Evolutionary conservation across 2,888 invertebrate genomes (phyloP).

Genomic region (Lasioglossum calceatum): DNA sequence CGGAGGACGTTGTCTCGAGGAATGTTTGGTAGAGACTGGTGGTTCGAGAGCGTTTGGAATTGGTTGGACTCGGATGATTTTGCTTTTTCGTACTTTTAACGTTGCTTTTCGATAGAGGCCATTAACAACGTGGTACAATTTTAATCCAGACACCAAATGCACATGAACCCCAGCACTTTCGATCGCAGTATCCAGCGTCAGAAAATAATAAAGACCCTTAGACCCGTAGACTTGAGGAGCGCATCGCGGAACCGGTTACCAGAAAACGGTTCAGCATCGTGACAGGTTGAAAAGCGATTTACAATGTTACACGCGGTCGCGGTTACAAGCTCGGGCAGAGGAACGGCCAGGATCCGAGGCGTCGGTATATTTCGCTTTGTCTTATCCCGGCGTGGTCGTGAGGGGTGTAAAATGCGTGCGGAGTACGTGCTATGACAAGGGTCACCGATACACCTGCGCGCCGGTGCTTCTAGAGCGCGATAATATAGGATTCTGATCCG

Average conservation of each 20-base stretch:
- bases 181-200: not conserved
- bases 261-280: conserved; percentile 26
- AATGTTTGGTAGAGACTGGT: not conserved
- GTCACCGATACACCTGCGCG: conserved; percentile 75
- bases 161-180: too few species aligned
- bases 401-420: conserved; percentile 55
- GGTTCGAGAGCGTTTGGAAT: not conserved
- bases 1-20: not conserved
- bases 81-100: too few species aligned
- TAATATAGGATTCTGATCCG: conserved; percentile 83
- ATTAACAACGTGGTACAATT: too few species aligned
- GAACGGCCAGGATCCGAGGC: conserved; percentile 30
- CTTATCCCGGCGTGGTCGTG: conserved; percentile 33
- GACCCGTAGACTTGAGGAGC: not conserved
- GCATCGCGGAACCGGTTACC: conserved; percentile 38
- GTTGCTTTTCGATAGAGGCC: too few species aligned
- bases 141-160: too few species aligned
- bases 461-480: conserved; percentile 72
- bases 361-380: conserved; percentile 39
- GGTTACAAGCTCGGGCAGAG: conserved; percentile 32
- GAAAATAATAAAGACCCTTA: conserved; percentile 35
- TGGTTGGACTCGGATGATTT: not conserved
- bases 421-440: conserved; percentile 62
- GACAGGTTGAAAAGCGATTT: conserved; percentile 11
- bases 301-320: conserved; percentile 38